Evolutionary conservation across 2,113 vertebrate species (phyloP).

Genomic region (Xiphorhynchus elegans): DNA sequence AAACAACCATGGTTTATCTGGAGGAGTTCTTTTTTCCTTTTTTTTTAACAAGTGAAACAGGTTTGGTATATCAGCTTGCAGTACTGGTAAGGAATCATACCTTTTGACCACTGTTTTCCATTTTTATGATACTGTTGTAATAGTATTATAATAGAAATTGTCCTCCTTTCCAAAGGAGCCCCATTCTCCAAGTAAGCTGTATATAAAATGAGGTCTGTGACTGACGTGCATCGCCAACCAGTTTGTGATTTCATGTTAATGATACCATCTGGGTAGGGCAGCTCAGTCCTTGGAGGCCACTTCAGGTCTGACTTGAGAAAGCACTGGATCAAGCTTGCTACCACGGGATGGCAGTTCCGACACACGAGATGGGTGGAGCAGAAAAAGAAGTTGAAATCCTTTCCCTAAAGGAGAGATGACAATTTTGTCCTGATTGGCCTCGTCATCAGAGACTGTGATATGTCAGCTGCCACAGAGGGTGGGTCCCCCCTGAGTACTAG

Average conservation of each 20-base stretch:
- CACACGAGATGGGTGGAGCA: neutral
- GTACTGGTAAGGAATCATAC: neutral
- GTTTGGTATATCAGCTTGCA: neutral
- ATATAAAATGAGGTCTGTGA: neutral
- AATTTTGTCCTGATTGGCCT: neutral
- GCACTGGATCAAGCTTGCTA: neutral
- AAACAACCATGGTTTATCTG: neutral
- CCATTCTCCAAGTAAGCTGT: neutral
- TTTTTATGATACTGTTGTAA: neutral
- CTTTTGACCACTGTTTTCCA: neutral
- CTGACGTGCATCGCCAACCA: accelerated
- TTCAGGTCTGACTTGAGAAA: neutral
- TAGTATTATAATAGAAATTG: neutral
- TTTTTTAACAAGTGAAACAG: neutral
- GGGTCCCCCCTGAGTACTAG: neutral
- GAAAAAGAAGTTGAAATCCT: neutral
- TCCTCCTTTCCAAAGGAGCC: neutral
- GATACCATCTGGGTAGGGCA: neutral
- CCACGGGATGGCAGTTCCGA: neutral
- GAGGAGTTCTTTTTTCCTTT: neutral
- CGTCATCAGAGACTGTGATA: neutral
- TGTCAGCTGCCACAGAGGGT: neutral
- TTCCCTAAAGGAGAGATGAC: neutral
- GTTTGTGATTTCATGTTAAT: neutral
- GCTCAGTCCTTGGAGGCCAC: neutral